Evolutionary conservation across 2,797 vertebrate species (phyloP), one percentile per base, ranked within the genome.

Genomic region (Silurus aristotelis): DNA sequence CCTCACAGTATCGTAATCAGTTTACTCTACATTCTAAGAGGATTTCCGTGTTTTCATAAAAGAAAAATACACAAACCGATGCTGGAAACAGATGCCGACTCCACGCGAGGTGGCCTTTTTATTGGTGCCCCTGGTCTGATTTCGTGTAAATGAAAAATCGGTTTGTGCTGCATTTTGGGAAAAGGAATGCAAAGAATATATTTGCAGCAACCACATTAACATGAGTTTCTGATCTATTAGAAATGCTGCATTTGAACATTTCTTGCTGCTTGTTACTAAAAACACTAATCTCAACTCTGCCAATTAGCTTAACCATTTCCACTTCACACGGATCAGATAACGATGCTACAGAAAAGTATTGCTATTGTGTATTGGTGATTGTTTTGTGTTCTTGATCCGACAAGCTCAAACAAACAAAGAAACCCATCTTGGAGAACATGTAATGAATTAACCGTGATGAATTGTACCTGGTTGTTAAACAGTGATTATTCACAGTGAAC

Each of bases 21-120:
- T 97, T 98, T 97, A 97, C 95, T 97, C 96, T 96, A 96, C 96
- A 97, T 96, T 96, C 96, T 97, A 97, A 97, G 95, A 98, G 95
- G 96, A 97, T 98, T 97, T 97, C 92, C 93, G 93, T 94, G 27
- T 88, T 87, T 83, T 86, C 84, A 60, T 82, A 10, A 55, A 58
- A 58, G 52, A 95, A 96, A 97, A 96, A 96, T 96, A 95, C 95
- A 97, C 93, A 94, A 96, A 96, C 92, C 91, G 92, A 95, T 94
- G 95, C 94, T 95, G 94, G 91, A 96, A 97, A 96, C 94, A 94
- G 95, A 96, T 93, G 94, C 93, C 93, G 95, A 92, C 95, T 95
- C 93, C 95, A 92, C 31, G 88, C 92, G 91, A 91, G 90, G 91
- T 12, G 80, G 48, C 94, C 90, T 87, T 87, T 88, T 79, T 92